Evolutionary conservation across 1,140 invertebrate species (phyloP).

Genomic region (Scaptomyza pallida): DNA sequence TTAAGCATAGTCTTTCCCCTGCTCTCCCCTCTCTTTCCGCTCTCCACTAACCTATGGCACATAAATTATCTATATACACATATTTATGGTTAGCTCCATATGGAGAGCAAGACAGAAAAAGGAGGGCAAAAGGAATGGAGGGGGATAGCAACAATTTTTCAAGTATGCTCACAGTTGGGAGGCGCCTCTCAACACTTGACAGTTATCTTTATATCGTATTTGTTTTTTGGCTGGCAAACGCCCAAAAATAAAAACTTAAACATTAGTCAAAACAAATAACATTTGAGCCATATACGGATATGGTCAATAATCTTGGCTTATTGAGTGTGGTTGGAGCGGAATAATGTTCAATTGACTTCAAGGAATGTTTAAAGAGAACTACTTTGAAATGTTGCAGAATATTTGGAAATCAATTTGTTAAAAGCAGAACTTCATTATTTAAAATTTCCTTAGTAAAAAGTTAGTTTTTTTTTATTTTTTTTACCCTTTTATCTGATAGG

Average conservation of each 20-base stretch:
- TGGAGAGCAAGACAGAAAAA: background rate
- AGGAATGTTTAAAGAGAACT: no score
- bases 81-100: constrained; percentile 35
- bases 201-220: constrained; percentile 6
- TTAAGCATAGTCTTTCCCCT: constrained; percentile 45
- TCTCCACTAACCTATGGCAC: background rate
- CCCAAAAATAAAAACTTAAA: no score
- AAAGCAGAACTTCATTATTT: no score
- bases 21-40: constrained; percentile 5
- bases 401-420: no score
- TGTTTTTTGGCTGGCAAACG: background rate
- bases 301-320: background rate
- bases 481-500: no score
- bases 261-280: background rate
- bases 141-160: background rate
- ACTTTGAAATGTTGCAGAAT: no score
- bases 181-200: constrained; percentile 20
- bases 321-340: background rate
- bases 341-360: background rate
- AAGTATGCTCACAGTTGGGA: no score
- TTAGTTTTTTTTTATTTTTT: no score
- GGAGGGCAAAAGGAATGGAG: no score
- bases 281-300: background rate
- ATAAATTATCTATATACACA: background rate
- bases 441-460: no score